Conservation (phyloP, 2,113 vertebrate species). For the Zosterops hypoxanthus region DNA sequence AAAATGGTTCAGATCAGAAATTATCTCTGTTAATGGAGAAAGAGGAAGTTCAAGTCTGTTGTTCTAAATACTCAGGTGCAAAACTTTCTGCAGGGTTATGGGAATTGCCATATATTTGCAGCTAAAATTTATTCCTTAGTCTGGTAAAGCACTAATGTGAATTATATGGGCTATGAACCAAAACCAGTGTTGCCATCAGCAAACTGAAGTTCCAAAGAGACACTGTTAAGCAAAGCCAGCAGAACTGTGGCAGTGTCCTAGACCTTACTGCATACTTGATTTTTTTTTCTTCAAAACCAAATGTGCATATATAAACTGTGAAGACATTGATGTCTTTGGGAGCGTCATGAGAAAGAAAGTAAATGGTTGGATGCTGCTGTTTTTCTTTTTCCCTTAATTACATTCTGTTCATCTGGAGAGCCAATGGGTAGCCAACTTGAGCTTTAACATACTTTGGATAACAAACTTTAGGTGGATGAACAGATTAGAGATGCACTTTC, state of each 20-base stretch:
- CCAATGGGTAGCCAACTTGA: background rate
- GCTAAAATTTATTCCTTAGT: background rate
- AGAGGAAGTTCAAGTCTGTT: background rate
- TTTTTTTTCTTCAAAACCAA: background rate
- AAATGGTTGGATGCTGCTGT: background rate
- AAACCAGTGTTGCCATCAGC: background rate
- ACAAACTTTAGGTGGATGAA: background rate
- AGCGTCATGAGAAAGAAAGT: background rate
- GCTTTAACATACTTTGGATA: background rate
- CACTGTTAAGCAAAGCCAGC: background rate
- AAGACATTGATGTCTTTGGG: rapidly evolving
- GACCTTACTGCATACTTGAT: background rate
- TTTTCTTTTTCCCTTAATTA: background rate
- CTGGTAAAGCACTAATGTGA: background rate
- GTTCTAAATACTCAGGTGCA: background rate
- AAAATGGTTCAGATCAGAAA: background rate
- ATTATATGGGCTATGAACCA: background rate
- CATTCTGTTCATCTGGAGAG: background rate
- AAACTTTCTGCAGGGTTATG: background rate
- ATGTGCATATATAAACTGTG: background rate
- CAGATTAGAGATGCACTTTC: slow-evolving; percentile 5
- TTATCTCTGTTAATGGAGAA: background rate
- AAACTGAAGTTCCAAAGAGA: background rate
- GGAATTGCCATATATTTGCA: background rate
- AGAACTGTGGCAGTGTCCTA: background rate